A percentile compares a stretch with the other conserved stretches of the same genome.
phyloP scores from a whole-genome alignment of 64 coral and sea anemone genomes.

The Anthopleura sola region DNA sequence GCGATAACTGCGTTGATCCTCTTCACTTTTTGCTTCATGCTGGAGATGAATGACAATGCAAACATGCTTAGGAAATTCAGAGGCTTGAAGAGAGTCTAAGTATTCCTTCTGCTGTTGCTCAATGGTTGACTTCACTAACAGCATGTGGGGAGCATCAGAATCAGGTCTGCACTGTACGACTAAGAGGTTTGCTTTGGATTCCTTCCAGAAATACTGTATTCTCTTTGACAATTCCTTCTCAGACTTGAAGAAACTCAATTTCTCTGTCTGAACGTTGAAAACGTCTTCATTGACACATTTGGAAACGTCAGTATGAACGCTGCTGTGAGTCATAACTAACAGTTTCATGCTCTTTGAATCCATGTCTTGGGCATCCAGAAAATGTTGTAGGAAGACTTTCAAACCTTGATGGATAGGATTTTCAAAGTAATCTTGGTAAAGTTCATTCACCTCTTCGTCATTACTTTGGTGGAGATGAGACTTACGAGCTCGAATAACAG shows the following conservation, averaged over 20 bases:
- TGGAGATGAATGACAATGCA: constrained; percentile 78
- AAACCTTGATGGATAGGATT: constrained; percentile 79
- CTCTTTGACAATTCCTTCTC: constrained; percentile 84
- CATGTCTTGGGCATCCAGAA: neutral
- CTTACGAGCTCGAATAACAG: constrained; percentile 62
- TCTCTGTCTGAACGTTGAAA: constrained; percentile 61
- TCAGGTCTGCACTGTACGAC: constrained; percentile 88
- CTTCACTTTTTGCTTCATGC: neutral
- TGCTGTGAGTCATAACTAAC: constrained; percentile 84
- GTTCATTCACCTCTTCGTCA: constrained; percentile 38
- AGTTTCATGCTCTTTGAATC: constrained; percentile 21
- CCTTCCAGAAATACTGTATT: constrained; percentile 66
- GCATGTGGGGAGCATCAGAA: constrained; percentile 80
- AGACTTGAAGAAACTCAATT: constrained; percentile 79
- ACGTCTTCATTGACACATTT: constrained; percentile 45
- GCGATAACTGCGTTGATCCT: neutral
- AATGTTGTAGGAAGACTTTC: constrained; percentile 31
- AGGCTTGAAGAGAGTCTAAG: neutral
- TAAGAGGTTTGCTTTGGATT: constrained; percentile 33
- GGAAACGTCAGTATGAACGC: constrained; percentile 54
- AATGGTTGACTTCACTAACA: constrained; percentile 70
- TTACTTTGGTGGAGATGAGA: constrained; percentile 28
- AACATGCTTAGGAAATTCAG: constrained; percentile 61
- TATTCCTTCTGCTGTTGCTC: constrained; percentile 66
- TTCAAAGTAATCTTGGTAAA: constrained; percentile 56